phyloP scores from a whole-genome alignment of 2,113 vertebrate species.

The Pyrgilauda ruficollis region DNA sequence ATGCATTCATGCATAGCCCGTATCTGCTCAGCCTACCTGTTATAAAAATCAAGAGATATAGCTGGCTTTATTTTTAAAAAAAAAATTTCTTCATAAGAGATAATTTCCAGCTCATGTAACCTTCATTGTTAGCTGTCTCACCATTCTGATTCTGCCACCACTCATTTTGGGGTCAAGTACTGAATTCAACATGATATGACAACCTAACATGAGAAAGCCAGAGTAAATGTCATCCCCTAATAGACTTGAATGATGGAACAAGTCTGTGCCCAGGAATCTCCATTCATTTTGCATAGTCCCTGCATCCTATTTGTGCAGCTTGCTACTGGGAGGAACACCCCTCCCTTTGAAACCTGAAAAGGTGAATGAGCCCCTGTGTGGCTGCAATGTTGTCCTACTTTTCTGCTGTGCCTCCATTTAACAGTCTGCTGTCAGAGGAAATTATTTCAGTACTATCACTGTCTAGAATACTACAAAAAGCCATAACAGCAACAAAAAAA shows the following conservation, averaged over 20 bases:
- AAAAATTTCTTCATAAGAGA: not conserved
- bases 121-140: not conserved
- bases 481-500: not conserved
- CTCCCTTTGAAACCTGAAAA: not conserved
- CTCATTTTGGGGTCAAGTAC: not conserved
- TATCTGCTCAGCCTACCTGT: not conserved
- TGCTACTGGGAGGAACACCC: not conserved
- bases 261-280: not conserved
- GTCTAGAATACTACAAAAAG: constrained; percentile 54
- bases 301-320: not conserved
- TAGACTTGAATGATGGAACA: not conserved
- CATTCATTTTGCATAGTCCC: not conserved
- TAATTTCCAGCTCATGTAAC: not conserved
- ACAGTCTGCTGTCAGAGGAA: constrained; percentile 51
- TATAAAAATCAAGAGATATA: not conserved
- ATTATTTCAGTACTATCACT: constrained; percentile 52
- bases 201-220: not conserved
- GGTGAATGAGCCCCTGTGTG: not conserved
- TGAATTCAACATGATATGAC: not conserved
- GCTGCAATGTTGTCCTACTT: not conserved
- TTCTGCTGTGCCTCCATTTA: constrained; percentile 36
- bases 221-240: constrained; percentile 20
- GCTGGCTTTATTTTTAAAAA: not conserved
- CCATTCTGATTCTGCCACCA: not conserved
- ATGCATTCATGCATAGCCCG: not conserved